Percentiles rank a stretch among this genome's conserved stretches.
These are phyloP conservation scores for Tetragnatha versicolor DNA, from an alignment of 1,140 invertebrate genomes.

Conservation along the genomic window DNA sequence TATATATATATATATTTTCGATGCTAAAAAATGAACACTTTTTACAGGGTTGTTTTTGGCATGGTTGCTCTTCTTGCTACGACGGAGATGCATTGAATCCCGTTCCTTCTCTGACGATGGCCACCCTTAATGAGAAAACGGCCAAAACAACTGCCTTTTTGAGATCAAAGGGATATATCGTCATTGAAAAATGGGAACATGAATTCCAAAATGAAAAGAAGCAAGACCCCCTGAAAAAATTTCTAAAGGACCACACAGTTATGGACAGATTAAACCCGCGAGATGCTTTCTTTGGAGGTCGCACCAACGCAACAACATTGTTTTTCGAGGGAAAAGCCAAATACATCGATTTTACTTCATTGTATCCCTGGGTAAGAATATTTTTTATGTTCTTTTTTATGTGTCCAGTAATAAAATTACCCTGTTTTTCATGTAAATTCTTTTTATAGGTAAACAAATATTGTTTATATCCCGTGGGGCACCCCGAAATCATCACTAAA, in stretches of 20 bases:
- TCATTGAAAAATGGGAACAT: background rate
- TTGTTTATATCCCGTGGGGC: background rate
- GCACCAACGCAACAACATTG: background rate
- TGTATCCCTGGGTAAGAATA: conserved; percentile 15
- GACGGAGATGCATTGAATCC: background rate
- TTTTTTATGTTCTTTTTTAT: background rate
- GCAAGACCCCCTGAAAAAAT: background rate
- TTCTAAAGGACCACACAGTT: background rate
- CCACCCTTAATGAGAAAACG: background rate
- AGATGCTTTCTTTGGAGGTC: conserved; percentile 1
- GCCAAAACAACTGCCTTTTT: background rate
- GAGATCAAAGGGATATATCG: background rate
- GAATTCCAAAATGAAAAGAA: background rate
- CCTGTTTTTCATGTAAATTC: background rate
- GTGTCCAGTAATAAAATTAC: background rate
- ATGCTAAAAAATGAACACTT: background rate
- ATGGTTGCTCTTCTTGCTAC: background rate
- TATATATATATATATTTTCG: background rate
- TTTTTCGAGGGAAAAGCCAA: background rate
- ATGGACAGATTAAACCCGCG: background rate
- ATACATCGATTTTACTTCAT: background rate
- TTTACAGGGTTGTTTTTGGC: background rate
- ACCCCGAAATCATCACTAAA: background rate
- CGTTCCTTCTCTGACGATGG: background rate
- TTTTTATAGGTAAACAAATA: background rate